Conservation (phyloP, 2,113 vertebrate genomes). For the Embiotoca jacksoni region DNA sequence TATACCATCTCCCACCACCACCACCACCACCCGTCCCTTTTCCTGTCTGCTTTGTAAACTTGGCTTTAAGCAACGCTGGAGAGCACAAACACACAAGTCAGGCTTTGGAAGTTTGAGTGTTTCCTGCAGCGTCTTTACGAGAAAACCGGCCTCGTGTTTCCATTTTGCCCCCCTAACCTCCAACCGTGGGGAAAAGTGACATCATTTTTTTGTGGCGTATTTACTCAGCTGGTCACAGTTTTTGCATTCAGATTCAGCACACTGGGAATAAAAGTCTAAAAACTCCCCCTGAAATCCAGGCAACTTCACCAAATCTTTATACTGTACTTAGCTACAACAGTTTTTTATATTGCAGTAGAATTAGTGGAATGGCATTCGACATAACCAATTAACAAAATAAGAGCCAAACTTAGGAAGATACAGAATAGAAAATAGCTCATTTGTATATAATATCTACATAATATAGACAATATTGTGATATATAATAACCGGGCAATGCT, state of each 20-base stretch:
- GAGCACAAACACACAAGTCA: slow-evolving; percentile 24
- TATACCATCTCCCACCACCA: slow-evolving; percentile 6
- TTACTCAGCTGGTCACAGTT: slow-evolving; percentile 75
- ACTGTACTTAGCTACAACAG: neutral
- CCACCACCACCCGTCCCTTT: neutral
- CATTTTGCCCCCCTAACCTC: slow-evolving; percentile 32
- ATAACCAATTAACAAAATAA: neutral
- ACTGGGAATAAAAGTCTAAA: slow-evolving; percentile 7
- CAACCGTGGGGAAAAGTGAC: slow-evolving; percentile 41
- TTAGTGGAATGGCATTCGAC: neutral
- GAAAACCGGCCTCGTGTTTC: slow-evolving; percentile 40
- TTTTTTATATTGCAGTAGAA: slow-evolving; percentile 8
- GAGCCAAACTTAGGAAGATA: neutral
- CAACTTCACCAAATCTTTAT: neutral
- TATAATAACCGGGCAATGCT: neutral
- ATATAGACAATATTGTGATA: neutral
- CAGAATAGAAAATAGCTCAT: neutral
- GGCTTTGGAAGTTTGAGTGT: neutral
- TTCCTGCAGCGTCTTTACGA: slow-evolving; percentile 33
- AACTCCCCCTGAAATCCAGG: neutral
- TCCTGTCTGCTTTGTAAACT: slow-evolving; percentile 38
- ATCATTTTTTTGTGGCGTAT: slow-evolving; percentile 63
- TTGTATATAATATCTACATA: neutral
- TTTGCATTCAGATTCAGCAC: slow-evolving; percentile 30
- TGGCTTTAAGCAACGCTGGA: neutral